Percentiles rank a stretch among this genome's conserved stretches.
Conservation (phyloP, 92 coral and sea anemone species). For the Paramuricea clavata region DNA sequence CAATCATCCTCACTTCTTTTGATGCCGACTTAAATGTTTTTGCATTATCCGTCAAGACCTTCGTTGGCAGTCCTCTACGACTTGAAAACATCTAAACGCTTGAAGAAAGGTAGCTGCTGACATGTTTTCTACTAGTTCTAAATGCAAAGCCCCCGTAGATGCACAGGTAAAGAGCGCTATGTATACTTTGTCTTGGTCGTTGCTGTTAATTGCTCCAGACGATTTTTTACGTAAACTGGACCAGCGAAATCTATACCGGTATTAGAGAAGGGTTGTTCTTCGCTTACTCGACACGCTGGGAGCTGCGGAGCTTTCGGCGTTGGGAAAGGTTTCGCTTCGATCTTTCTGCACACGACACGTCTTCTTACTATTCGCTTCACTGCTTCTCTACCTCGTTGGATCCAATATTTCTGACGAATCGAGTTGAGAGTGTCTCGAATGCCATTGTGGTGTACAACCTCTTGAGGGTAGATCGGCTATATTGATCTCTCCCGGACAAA, state of each 20-base stretch:
- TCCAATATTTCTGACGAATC: conserved; percentile 1
- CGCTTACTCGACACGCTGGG: background rate
- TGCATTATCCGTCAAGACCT: conserved; percentile 29
- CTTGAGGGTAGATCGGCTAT: conserved; percentile 20
- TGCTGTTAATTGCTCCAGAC: too few relatives aligned
- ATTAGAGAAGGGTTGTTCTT: background rate
- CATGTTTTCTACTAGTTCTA: too few relatives aligned
- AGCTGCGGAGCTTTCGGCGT: background rate
- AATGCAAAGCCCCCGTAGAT: background rate
- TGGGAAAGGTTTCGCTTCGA: background rate
- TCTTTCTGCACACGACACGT: background rate
- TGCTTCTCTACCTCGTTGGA: background rate
- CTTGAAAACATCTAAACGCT: background rate
- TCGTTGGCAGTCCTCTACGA: background rate
- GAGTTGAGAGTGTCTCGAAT: background rate
- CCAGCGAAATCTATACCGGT: background rate
- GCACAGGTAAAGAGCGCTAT: background rate
- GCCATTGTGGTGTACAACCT: conserved; percentile 16
- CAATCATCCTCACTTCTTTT: conserved; percentile 39
- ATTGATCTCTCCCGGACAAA: conserved; percentile 27
- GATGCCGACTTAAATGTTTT: conserved; percentile 37
- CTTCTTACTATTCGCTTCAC: background rate
- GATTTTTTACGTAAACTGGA: background rate
- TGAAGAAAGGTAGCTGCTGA: too few relatives aligned
- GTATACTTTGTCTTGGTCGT: background rate